These are phyloP conservation scores for Pampus argenteus DNA, from an alignment of 2,797 vertebrate genomes.

Conservation along the genomic window DNA sequence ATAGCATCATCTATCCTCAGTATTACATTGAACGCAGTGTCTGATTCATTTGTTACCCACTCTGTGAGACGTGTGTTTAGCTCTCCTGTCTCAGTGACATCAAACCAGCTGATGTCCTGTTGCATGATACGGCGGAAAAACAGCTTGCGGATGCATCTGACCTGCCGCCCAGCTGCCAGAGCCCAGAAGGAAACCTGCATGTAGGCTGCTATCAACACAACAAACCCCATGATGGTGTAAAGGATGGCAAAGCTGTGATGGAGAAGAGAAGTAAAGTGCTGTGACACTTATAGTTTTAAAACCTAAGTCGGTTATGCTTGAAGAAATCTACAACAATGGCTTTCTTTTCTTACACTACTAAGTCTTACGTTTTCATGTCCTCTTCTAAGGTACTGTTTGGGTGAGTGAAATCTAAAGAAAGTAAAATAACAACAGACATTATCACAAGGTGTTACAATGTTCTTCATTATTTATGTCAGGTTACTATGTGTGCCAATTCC, in stretches of 20 bases:
- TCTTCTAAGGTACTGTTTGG: constrained; percentile 69
- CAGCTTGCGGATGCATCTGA: constrained; percentile 86
- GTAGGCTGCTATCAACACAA: constrained; percentile 90
- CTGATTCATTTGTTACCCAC: constrained; percentile 81
- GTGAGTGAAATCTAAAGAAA: constrained; percentile 54
- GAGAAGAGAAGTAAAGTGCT: background rate
- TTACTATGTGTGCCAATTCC: background rate
- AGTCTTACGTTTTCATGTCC: constrained; percentile 81
- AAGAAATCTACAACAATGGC: background rate
- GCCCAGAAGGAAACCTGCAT: constrained; percentile 93
- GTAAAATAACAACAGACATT: constrained; percentile 4
- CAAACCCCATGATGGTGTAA: constrained; percentile 89
- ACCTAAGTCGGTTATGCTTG: background rate
- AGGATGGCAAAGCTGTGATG: constrained; percentile 88
- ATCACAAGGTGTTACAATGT: background rate
- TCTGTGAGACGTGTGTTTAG: constrained; percentile 95
- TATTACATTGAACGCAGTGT: background rate
- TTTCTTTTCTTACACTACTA: background rate
- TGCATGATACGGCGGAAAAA: constrained; percentile 95
- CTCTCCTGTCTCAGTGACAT: constrained; percentile 92
- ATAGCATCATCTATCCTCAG: background rate
- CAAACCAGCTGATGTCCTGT: constrained; percentile 97
- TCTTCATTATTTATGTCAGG: background rate
- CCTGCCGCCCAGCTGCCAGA: constrained; percentile 92
- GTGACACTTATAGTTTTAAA: background rate